phyloP scores from a whole-genome alignment of 2,797 vertebrate genomes.

The Dipus sagitta region DNA sequence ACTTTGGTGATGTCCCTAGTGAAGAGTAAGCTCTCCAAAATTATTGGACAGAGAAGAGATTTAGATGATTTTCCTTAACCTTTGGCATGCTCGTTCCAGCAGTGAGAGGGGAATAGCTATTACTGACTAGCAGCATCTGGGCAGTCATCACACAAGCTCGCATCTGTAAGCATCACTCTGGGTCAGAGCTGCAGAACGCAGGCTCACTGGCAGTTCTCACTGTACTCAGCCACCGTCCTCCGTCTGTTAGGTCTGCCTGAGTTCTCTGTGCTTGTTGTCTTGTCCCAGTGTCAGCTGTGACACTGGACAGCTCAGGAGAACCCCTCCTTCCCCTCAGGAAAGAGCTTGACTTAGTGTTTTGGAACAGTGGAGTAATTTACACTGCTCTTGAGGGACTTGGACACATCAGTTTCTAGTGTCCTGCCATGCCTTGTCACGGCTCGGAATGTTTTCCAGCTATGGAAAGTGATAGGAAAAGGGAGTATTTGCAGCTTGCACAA shows the following conservation, averaged over 20 bases:
- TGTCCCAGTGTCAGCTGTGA: constrained; percentile 39
- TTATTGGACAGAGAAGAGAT: background rate
- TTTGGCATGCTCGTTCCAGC: background rate
- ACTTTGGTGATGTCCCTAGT: background rate
- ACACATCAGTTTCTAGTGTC: constrained; percentile 7
- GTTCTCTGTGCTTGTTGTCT: background rate
- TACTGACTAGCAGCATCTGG: background rate
- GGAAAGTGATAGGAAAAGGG: background rate
- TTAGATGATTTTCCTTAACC: background rate
- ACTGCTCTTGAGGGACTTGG: constrained; percentile 43
- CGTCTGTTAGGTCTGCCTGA: background rate
- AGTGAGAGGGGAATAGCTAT: background rate
- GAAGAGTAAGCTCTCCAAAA: background rate
- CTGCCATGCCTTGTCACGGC: background rate
- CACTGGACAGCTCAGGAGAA: background rate
- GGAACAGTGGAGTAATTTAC: background rate
- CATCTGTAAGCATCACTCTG: background rate
- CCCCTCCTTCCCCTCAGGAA: constrained; percentile 25
- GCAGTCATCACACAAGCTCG: background rate
- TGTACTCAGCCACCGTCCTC: constrained; percentile 44
- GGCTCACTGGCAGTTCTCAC: background rate
- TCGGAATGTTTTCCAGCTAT: constrained; percentile 52
- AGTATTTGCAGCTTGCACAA: constrained; percentile 8
- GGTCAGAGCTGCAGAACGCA: background rate
- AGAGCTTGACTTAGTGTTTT: constrained; percentile 57